These are phyloP conservation scores for Protaetia brevitarsis DNA, from an alignment of 1,140 invertebrate species.

Conservation along the genomic window DNA sequence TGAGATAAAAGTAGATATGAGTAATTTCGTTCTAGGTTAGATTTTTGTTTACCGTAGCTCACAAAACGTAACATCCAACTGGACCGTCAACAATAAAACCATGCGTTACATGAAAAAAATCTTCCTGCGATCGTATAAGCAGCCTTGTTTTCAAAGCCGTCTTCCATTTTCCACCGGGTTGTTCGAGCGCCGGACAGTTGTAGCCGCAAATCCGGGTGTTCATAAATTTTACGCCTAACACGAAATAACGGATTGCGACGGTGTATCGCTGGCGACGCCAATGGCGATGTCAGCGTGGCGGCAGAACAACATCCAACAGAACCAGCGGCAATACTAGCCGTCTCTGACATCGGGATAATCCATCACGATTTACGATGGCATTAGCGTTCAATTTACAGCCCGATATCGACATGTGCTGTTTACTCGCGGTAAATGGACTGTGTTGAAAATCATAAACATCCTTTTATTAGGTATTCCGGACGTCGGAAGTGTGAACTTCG, in stretches of 20 bases:
- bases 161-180: slow-evolving; percentile 1
- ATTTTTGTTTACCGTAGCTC: no score
- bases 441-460: slow-evolving; percentile 34
- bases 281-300: not conserved
- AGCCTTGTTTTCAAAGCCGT: not conserved
- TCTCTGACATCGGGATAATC: slow-evolving; percentile 37
- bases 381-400: slow-evolving; percentile 39
- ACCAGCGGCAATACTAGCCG: slow-evolving; percentile 15
- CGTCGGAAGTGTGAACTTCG: not conserved
- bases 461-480: slow-evolving; percentile 30
- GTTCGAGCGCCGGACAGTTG: not conserved
- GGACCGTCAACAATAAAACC: not conserved
- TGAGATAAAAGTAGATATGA: no score
- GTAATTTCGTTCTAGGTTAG: no score
- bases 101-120: not conserved
- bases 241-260: slow-evolving; percentile 1
- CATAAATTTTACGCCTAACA: slow-evolving; percentile 6
- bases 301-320: slow-evolving; percentile 1
- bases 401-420: slow-evolving; percentile 35
- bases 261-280: not conserved
- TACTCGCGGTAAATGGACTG: slow-evolving; percentile 21
- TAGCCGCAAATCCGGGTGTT: slow-evolving; percentile 1
- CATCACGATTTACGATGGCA: slow-evolving; percentile 41
- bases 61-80: no score
- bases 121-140: not conserved